Evolutionary conservation across 2,797 vertebrate genomes (phyloP), one percentile per base, ranked within the genome.

Genomic region (Falco concolor): DNA sequence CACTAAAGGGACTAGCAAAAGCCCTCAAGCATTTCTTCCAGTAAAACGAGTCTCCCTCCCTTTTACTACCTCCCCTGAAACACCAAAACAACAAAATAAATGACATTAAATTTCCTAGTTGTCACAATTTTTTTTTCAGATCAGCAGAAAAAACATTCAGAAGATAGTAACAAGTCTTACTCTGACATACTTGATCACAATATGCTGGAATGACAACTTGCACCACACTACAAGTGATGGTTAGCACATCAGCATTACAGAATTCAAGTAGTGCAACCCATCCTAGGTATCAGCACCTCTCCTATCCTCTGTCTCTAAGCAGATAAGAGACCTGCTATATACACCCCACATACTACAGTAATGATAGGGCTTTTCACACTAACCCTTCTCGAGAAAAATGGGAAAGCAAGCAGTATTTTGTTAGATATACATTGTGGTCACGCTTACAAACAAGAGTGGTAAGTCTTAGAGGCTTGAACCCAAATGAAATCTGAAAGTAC

Each of bases 161-260:
- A 81, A 91, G 53, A 89, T 87, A 89, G 89, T 89, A 92, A 87
- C 40, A 84, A 89, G 60, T n/a, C 87, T 95, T 76, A 63, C 42
- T 94, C 94, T 84, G 82, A 89, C 84, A 81, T 44, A 77, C 57
- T 61, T 78, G 76, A 95, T 91, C 3, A 10, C 61, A 59, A 75
- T 32, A 81, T 34, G 20, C 82, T 86, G 69, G 42, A 90, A 91
- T 63, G 89, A 88, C 84, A 95, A 86, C 65, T 72, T 80, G 57
- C 50, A 78, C 0, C 50, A 81, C 0, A 0, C 73, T 61, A 65
- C 40, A 57, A 64, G 65, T 5, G 8, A 70, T 38, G 45, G 85
- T 91, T 67, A 92, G 75, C 60, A 61, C 75, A 74, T 64, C 81
- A 61, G 57, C 65, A 85, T 56, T 82, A 75, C 38, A 21, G 47